Conservation (phyloP, 2,113 vertebrate genomes). For the Heloderma charlesbogerti region DNA sequence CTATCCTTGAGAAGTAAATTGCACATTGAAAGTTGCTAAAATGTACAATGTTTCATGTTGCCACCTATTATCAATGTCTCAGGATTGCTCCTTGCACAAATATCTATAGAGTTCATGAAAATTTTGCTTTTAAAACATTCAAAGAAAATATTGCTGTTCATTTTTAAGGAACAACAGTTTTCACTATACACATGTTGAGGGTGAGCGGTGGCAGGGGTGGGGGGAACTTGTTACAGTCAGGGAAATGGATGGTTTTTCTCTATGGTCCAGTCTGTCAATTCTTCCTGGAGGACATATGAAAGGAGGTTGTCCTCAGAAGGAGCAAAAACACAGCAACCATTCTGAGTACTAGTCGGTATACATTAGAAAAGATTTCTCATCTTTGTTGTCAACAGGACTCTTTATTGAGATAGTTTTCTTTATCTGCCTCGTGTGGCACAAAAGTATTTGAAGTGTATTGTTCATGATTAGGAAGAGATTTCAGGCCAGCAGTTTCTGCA, state of each 20-base stretch:
- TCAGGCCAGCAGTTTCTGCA: conserved; percentile 23
- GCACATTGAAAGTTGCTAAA: conserved; percentile 3
- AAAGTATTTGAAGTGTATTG: conserved; percentile 33
- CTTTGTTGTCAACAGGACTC: conserved; percentile 25
- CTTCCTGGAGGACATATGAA: not conserved
- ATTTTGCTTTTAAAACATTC: conserved; percentile 28
- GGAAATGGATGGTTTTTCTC: not conserved
- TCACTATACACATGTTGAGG: not conserved
- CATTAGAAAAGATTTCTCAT: conserved; percentile 33
- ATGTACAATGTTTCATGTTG: conserved; percentile 53
- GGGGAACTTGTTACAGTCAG: not conserved
- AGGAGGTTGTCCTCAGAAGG: not conserved
- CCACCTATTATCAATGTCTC: conserved; percentile 37
- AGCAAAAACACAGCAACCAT: not conserved
- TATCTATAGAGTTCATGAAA: conserved; percentile 30
- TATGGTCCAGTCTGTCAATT: not conserved
- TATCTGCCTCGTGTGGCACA: conserved; percentile 13
- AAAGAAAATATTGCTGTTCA: conserved; percentile 32
- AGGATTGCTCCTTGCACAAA: conserved; percentile 38
- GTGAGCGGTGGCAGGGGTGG: not conserved
- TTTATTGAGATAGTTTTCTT: conserved; percentile 20
- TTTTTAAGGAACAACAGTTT: conserved; percentile 49
- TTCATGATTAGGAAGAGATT: conserved; percentile 52
- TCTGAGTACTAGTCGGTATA: conserved; percentile 27
- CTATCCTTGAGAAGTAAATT: conserved; percentile 27